A percentile compares a stretch with the other conserved stretches of the same genome.
phyloP scores from a whole-genome alignment of 1,140 invertebrate species.

The Zophobas morio region DNA sequence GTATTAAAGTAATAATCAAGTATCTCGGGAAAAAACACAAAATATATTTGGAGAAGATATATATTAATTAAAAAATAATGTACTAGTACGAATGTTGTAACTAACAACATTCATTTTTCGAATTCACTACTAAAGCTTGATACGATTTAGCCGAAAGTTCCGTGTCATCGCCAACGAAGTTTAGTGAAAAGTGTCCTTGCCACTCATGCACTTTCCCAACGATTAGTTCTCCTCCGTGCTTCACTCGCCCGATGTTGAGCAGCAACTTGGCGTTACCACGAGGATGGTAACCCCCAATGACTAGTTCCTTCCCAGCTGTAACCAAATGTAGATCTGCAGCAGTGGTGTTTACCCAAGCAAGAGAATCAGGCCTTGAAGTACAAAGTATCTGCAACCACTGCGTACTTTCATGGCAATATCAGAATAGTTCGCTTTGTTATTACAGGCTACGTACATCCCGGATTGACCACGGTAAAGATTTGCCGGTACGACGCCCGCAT shows the following conservation, averaged over 20 bases:
- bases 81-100: no score
- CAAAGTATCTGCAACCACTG: conserved; percentile 38
- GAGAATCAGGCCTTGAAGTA: not conserved
- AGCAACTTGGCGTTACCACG: conserved; percentile 1
- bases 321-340: not conserved
- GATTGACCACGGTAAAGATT: not conserved
- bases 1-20: no score
- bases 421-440: not conserved
- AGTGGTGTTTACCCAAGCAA: conserved; percentile 15
- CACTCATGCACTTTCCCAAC: conserved; percentile 3
- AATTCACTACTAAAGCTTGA: no score
- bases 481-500: not conserved
- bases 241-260: conserved; percentile 6
- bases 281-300: conserved; percentile 6
- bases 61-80: no score
- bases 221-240: conserved; percentile 3
- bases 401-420: not conserved
- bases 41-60: no score
- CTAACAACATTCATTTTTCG: no score
- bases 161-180: no score
- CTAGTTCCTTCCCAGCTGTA: conserved; percentile 19
- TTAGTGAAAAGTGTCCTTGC: not conserved
- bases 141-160: no score
- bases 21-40: no score
- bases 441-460: not conserved